Evolutionary conservation across 2,113 vertebrate species (phyloP), one percentile per base, ranked within the genome.

Genomic region (Halichoerus grypus): DNA sequence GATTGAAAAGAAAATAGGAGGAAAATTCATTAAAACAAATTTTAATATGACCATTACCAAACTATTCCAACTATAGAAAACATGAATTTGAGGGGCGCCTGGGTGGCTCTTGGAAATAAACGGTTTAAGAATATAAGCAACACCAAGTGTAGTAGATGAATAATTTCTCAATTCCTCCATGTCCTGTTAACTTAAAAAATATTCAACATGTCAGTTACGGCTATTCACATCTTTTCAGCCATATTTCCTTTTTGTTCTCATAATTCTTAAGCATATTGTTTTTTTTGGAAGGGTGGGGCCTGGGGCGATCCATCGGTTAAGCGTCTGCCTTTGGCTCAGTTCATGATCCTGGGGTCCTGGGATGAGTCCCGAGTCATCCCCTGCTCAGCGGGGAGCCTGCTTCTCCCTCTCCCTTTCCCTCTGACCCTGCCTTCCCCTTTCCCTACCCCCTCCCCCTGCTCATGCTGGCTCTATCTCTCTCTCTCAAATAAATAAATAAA

Each of bases 1-100:
- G 12, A 71, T 63, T 82, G 4, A n/a, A 71, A 91, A 81, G 81
- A 79, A 65, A 74, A 51, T 67, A 42, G 13, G 39, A 82, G 33
- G 18, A 39, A 95, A 42, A 80, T 42, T 92, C 7, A 71, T 71
- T 94, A 53, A 92, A 94, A 61, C 74, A 3, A 81, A 91, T 74
- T 87, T 81, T 51, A 86, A 96, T 49, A 83, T 83, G 67, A 82
- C 61, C 42, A 22, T 85, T 72, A 91, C 49, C 74, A 21, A 89
- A 31, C 65, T 89, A 49, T 55, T 95, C 4, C 59, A 97, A 63
- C 26, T 24, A 53, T 24, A 65, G 57, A 93, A 96, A 93, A 63
- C n/a, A 57, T 77, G 46, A 88, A 93, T 77, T 77, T 39, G 39
- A 39, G 81, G 15, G 65, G 28, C 5, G 2, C 28, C 63, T 65